Base-by-base conservation (phyloP, 2,888 invertebrate genomes). In the Troides aeacus region DNA sequence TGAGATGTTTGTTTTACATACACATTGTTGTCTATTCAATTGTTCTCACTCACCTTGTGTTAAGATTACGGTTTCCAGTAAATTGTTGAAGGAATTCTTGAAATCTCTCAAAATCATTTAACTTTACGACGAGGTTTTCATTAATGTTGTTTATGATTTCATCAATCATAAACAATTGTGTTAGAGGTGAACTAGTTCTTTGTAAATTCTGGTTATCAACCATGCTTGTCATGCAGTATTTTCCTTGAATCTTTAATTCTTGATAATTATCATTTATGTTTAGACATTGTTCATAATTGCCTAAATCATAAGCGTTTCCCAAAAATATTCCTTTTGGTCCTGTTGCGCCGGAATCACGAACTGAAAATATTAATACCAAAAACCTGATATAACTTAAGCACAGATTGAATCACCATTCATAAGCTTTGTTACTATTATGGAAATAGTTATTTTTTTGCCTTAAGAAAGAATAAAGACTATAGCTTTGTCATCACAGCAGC, bases 261-360 rank as follows among this genome's bases (percentile, higher is more conserved):
- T 80, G 64, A 0, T 73, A 62, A 1, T 71, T 12, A 61, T 79
- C 62, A 72, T 83, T 70, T 57, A 85, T 83, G 62, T 70, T 69
- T 46, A 89, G 76, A 65, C 89, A 89, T 77, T 86, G 83, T 70
- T 78, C 76, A 70, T 86, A 89, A 73, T 86, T 87, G 1, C 93
- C 93, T 0, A 90, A 72, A 30, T 90, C 89, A 23, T 84, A 82
- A 53, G 86, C 72, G 66, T 93, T 88, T 0, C 91, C 91, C 10
- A 73, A 72, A 0, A 84, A 30, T 0, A 93, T 59, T 0, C 93
- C 92, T n/a, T 83, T 80, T 2, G 93, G 91, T 0, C 86, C 61
- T 75, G 85, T 90, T 0, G 84, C 88, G 23, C 86, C 87, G 24
- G 93, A 85, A 71, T 93, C 93, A 8, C 88, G 30, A 78, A 93